Conservation (phyloP, 1,140 invertebrate genomes). For the Lepidotrigona ventralis region DNA sequence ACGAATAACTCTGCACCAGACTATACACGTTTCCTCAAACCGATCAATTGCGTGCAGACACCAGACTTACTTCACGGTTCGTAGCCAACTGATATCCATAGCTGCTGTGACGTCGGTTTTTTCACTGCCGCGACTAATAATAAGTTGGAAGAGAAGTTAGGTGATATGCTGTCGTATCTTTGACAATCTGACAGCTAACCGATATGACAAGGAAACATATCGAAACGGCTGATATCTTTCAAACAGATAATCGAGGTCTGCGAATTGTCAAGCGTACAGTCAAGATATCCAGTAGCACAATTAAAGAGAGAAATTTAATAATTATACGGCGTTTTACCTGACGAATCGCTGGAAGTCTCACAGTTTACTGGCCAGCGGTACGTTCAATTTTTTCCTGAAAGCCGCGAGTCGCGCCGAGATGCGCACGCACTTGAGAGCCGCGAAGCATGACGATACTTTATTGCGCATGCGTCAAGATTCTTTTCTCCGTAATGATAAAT, state of each 20-base stretch:
- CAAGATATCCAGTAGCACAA: neutral
- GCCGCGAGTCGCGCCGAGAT: constrained; percentile 48
- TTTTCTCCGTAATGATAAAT: neutral
- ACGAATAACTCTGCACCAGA: neutral
- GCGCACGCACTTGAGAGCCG: constrained; percentile 42
- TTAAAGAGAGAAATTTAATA: constrained; percentile 6
- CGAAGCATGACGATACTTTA: neutral
- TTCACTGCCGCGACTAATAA: neutral
- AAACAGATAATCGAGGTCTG: neutral
- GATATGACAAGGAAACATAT: neutral
- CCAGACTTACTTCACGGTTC: constrained; percentile 30
- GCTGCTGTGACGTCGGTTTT: neutral
- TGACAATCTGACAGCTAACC: constrained; percentile 3
- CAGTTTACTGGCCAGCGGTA: constrained; percentile 38
- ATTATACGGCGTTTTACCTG: constrained; percentile 30
- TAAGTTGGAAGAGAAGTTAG: constrained; percentile 30
- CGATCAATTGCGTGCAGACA: constrained; percentile 32
- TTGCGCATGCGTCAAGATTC: constrained; percentile 10
- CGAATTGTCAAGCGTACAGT: neutral
- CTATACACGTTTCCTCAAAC: neutral
- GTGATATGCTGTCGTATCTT: neutral
- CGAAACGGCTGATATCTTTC: neutral
- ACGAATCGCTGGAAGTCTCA: constrained; percentile 21
- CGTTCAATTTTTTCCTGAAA: constrained; percentile 60
- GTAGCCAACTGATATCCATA: constrained; percentile 50